Evolutionary conservation across 2,113 vertebrate species (phyloP), one percentile per base, ranked within the genome.

Genomic region (Scomber colias): DNA sequence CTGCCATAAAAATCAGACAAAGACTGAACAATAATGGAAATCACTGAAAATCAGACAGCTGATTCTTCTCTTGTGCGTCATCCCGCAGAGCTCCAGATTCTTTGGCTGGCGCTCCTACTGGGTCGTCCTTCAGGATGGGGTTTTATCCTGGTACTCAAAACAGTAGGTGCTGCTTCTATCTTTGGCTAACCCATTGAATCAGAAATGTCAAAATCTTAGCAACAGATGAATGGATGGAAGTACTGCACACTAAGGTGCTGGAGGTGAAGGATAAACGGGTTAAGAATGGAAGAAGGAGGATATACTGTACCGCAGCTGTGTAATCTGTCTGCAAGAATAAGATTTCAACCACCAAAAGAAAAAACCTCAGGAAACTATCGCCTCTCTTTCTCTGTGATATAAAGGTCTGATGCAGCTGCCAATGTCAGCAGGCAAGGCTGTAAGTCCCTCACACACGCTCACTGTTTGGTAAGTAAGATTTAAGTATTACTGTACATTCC

Each of bases 111-210:
- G 95, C 19, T 94, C 95, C 57, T 97, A 94, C 88, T 99, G 98
- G 98, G 94, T 98, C 35, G 95, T 98, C 57, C 92, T 99, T 61
- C 97, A 98, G 78, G 96, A 97, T 17, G 98, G 97, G 75, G 98
- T 98, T 78, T 90, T 99, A 73, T 98, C 97, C 11, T 99, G 97
- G 98, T 99, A 97, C 87, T 94, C 95, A 9, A 99, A 97, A 91
- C 97, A 98, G 97, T 99, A 94, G 94, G 97, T 97, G 70, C 9
- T 66, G 5, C 31, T 62, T 76, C 50, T 60, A 11, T 57, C 35
- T 21, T 78, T 51, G 17, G 10, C 51, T 74, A n/a, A 54, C 24
- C 63, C 57, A 27, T 76, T 85, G 65, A 82, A 75, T 83, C 68
- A 69, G 68, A 53, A 16, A 16, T 21, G 4, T 75, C 59, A 31